Evolutionary conservation across 1,140 invertebrate genomes (phyloP).

Genomic region (Wiebesia pumilae): DNA sequence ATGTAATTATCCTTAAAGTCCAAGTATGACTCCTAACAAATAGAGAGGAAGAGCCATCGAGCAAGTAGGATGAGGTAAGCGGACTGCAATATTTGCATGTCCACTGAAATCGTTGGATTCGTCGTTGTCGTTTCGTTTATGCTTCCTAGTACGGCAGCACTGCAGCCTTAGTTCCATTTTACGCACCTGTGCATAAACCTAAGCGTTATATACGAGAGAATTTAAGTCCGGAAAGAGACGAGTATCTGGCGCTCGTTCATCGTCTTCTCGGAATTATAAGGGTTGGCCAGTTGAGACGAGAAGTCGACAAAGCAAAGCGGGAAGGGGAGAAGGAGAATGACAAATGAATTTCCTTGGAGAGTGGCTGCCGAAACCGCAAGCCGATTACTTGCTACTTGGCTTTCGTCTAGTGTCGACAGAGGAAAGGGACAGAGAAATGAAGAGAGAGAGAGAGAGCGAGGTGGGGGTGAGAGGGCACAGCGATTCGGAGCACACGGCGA

Average conservation of each 20-base stretch:
- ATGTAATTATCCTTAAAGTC: background rate
- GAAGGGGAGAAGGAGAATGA: conserved; percentile 45
- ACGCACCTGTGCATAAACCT: background rate
- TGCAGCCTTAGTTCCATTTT: background rate
- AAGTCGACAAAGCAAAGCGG: background rate
- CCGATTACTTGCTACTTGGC: conserved; percentile 55
- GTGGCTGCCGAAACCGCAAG: conserved; percentile 52
- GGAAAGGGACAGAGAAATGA: background rate
- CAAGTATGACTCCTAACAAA: background rate
- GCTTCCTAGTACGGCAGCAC: background rate
- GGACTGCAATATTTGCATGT: background rate
- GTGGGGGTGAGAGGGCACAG: background rate
- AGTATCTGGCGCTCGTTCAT: conserved; percentile 26
- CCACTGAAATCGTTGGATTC: background rate
- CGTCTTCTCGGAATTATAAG: background rate
- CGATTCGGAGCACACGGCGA: conserved; percentile 18
- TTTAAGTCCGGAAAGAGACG: conserved; percentile 21
- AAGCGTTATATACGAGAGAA: background rate
- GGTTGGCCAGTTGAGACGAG: background rate
- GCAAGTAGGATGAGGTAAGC: background rate
- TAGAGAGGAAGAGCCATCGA: background rate
- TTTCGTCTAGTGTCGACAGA: conserved; percentile 29
- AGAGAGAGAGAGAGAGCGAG: background rate
- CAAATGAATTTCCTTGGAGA: conserved; percentile 58
- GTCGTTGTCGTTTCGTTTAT: background rate